Evolutionary conservation across 1,140 invertebrate species (phyloP).

Genomic region (Microplitis demolitor): DNA sequence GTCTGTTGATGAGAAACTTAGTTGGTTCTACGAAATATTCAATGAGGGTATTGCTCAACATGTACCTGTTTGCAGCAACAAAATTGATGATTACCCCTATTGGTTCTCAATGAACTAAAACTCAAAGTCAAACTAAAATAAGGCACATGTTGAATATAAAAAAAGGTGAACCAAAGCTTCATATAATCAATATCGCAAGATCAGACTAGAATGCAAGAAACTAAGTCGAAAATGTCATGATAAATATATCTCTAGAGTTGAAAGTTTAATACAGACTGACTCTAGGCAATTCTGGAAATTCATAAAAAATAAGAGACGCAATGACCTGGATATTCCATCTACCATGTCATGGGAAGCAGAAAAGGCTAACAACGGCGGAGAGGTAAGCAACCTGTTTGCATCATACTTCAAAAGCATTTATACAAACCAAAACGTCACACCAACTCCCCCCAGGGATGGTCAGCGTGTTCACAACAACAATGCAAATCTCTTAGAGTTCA

Average conservation of each 20-base stretch:
- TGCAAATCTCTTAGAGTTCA: neutral
- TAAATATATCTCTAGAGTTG: neutral
- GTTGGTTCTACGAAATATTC: neutral
- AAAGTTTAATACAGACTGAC: neutral
- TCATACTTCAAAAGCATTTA: neutral
- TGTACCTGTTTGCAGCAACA: neutral
- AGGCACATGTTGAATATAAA: neutral
- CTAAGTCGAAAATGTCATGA: neutral
- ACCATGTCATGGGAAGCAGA: neutral
- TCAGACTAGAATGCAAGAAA: neutral
- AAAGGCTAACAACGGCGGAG: neutral
- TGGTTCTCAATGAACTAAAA: neutral
- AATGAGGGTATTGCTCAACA: neutral
- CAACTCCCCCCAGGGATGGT: neutral
- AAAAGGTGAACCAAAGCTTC: neutral
- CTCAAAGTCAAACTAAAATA: neutral
- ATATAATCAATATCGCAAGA: neutral
- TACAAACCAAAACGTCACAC: neutral
- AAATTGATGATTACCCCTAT: neutral
- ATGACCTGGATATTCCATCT: neutral
- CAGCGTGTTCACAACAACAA: no score
- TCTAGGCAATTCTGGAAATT: neutral
- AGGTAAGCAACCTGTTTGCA: conserved; percentile 1
- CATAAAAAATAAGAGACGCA: neutral
- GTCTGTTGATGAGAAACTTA: neutral